These are phyloP conservation scores for Elephas maximus DNA, from an alignment of 2,113 vertebrate genomes.

Conservation along the genomic window DNA sequence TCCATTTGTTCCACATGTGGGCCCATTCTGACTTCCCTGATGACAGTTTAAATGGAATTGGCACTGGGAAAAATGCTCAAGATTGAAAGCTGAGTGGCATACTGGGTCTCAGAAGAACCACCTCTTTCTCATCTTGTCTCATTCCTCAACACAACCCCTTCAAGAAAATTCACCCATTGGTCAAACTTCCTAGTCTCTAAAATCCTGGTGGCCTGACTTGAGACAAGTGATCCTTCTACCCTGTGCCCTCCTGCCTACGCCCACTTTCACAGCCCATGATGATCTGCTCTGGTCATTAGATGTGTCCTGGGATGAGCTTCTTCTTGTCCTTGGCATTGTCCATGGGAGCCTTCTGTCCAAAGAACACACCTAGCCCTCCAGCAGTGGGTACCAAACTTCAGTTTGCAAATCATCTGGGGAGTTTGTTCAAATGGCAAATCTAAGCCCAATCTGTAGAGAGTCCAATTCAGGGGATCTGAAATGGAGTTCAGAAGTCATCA, in stretches of 20 bases:
- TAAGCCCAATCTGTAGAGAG: background rate
- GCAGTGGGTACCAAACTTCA: background rate
- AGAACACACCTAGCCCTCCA: background rate
- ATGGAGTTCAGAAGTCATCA: background rate
- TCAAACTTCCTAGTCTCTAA: background rate
- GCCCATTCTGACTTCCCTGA: background rate
- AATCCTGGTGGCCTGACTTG: background rate
- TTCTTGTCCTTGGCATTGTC: background rate
- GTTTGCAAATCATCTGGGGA: background rate
- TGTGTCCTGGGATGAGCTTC: background rate
- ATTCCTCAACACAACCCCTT: background rate
- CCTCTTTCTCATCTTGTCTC: background rate
- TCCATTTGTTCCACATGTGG: background rate
- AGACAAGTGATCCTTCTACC: background rate
- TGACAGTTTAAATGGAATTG: conserved; percentile 26
- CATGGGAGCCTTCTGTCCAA: background rate
- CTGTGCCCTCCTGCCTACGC: background rate
- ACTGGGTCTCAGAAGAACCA: background rate
- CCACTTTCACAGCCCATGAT: background rate
- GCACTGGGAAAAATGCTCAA: background rate
- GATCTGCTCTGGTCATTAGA: background rate
- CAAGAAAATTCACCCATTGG: conserved; percentile 5
- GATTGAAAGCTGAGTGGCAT: background rate
- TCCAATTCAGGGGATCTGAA: background rate
- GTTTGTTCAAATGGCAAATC: background rate